Percentiles rank a stretch among this genome's conserved stretches.
Evolutionary conservation across 1,140 invertebrate species (phyloP).

Genomic region (Amphibalanus amphitrite): DNA sequence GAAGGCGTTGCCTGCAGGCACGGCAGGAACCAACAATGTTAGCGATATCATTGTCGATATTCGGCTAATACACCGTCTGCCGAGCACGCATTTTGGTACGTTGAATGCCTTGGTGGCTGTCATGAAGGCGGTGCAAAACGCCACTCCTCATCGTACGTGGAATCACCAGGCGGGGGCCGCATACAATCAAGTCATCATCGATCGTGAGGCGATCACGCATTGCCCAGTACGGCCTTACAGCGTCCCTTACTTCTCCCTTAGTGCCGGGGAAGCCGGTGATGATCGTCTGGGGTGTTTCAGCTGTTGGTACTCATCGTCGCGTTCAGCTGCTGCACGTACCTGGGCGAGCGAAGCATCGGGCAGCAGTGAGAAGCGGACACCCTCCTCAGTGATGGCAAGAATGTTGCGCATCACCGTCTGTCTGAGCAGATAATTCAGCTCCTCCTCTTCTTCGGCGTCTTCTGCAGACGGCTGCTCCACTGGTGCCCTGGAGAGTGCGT

Average conservation of each 20-base stretch:
- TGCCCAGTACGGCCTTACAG: slow-evolving; percentile 8
- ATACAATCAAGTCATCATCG: slow-evolving; percentile 8
- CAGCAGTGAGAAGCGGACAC: background rate
- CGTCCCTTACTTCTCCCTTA: slow-evolving; percentile 4
- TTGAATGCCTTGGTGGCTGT: slow-evolving; percentile 3
- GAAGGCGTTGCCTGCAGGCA: slow-evolving; percentile 1
- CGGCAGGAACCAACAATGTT: slow-evolving; percentile 11
- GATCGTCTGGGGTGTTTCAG: background rate
- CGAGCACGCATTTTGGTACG: no score
- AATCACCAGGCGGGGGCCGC: slow-evolving; percentile 9
- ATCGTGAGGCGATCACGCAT: slow-evolving; percentile 4
- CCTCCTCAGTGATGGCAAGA: background rate
- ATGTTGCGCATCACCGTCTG: slow-evolving; percentile 4
- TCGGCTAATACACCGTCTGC: slow-evolving; percentile 6
- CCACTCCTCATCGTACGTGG: background rate
- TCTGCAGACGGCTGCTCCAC: slow-evolving; percentile 1
- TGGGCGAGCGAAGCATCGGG: background rate
- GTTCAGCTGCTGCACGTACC: slow-evolving; percentile 2
- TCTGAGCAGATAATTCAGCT: slow-evolving; percentile 1
- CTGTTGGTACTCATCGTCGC: background rate
- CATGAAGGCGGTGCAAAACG: slow-evolving; percentile 7
- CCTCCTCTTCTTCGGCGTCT: slow-evolving; percentile 5
- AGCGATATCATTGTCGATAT: slow-evolving; percentile 9
- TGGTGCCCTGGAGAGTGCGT: slow-evolving; percentile 7
- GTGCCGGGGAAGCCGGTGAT: slow-evolving; percentile 4